These are phyloP conservation scores for Himalopsyche anomala DNA, from an alignment of 2,888 invertebrate genomes.

Conservation along the genomic window DNA sequence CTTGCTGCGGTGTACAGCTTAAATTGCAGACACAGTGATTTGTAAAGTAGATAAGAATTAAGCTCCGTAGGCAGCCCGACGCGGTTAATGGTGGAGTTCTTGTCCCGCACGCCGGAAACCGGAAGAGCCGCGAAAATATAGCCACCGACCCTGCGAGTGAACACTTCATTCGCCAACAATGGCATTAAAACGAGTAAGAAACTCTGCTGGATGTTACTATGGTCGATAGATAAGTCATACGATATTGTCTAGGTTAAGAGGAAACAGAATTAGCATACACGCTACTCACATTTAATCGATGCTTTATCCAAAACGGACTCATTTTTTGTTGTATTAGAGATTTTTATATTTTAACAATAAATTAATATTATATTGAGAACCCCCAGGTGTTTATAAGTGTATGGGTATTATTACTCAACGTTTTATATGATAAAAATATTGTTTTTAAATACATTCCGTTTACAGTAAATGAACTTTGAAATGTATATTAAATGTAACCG, in stretches of 20 bases:
- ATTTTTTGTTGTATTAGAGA: too few relatives aligned
- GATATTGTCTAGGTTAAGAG: constrained; percentile 31
- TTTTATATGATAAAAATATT: too few relatives aligned
- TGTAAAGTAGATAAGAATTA: constrained; percentile 32
- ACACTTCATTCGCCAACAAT: background rate
- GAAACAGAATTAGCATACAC: background rate
- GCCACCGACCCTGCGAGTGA: constrained; percentile 5
- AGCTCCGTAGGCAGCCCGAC: constrained; percentile 1
- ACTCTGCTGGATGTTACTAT: background rate
- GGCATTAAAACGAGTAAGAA: constrained; percentile 12
- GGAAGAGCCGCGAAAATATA: constrained; percentile 24
- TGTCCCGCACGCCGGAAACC: constrained; percentile 3
- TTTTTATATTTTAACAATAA: too few relatives aligned
- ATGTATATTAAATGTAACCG: too few relatives aligned
- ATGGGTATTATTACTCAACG: too few relatives aligned
- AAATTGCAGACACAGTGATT: constrained; percentile 12
- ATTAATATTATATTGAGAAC: too few relatives aligned
- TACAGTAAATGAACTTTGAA: too few relatives aligned
- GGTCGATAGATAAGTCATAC: background rate
- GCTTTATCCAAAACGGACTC: too few relatives aligned
- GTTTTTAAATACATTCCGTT: too few relatives aligned
- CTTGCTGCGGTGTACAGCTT: constrained; percentile 19
- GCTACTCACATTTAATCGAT: too few relatives aligned
- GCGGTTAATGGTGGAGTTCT: constrained; percentile 14
- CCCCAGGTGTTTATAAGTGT: too few relatives aligned